phyloP scores from a whole-genome alignment of 1,140 invertebrate species.

The Uloborus diversus region DNA sequence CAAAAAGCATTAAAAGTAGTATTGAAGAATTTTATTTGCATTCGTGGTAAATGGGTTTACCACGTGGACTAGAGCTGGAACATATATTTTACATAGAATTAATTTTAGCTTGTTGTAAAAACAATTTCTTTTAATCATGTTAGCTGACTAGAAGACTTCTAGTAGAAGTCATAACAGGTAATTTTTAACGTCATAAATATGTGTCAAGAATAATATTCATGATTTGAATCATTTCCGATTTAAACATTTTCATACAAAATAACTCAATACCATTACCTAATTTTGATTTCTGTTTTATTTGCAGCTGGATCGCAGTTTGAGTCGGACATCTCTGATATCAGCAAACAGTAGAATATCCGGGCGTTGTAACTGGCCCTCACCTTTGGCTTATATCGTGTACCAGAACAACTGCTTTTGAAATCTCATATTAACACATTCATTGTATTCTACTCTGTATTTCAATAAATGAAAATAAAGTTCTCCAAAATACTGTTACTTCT shows the following conservation, averaged over 20 bases:
- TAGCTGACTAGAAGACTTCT: not conserved
- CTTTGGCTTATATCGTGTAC: constrained; percentile 38
- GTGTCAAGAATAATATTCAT: not conserved
- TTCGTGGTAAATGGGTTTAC: no score
- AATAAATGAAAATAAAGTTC: no score
- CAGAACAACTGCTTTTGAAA: constrained; percentile 30
- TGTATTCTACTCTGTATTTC: no score
- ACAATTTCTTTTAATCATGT: not conserved
- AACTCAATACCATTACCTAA: not conserved
- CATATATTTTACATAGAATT: not conserved
- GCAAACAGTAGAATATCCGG: constrained; percentile 25
- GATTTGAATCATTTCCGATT: not conserved
- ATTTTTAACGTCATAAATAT: not conserved
- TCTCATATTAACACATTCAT: no score
- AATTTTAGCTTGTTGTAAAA: no score
- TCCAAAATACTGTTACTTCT: no score
- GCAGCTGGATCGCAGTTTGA: constrained; percentile 39
- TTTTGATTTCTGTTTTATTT: not conserved
- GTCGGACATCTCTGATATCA: constrained; percentile 13
- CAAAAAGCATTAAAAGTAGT: no score
- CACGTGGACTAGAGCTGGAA: not conserved
- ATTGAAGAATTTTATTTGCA: no score
- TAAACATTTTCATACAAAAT: not conserved
- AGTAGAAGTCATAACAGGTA: not conserved
- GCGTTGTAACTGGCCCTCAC: constrained; percentile 29